Evolutionary conservation across 2,797 vertebrate species (phyloP).

Genomic region (Neosilurus mollespiculum): DNA sequence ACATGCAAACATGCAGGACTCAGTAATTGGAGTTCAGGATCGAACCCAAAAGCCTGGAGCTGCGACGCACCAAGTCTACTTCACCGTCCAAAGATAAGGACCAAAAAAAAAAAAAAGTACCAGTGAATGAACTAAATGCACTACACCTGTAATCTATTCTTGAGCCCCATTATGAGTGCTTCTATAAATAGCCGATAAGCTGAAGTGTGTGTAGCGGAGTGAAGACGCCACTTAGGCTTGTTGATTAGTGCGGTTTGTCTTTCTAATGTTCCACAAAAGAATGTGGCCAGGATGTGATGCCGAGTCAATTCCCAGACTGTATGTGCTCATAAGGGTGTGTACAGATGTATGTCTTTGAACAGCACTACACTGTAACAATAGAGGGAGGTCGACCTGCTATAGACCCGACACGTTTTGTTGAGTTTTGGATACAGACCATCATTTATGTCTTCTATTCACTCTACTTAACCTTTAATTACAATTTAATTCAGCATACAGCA

Average conservation of each 20-base stretch:
- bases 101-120: neutral
- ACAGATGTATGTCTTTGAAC: neutral
- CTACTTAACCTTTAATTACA: neutral
- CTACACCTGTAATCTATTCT: neutral
- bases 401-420: neutral
- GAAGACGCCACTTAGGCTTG: neutral
- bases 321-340: neutral
- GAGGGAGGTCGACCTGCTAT: neutral
- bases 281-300: slow-evolving; percentile 2
- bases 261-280: neutral
- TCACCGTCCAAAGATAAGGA: neutral
- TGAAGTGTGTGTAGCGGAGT: neutral
- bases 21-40: neutral
- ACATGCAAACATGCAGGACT: neutral
- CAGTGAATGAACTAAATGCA: neutral
- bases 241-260: slow-evolving; percentile 7
- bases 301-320: slow-evolving; percentile 14
- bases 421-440: neutral
- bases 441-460: neutral
- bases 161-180: neutral
- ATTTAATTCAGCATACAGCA: neutral
- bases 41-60: neutral
- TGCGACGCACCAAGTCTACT: neutral
- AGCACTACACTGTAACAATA: neutral
- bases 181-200: slow-evolving; percentile 3